Base-by-base conservation (phyloP, 2,113 vertebrate genomes). In the Labeo rohita region DNA sequence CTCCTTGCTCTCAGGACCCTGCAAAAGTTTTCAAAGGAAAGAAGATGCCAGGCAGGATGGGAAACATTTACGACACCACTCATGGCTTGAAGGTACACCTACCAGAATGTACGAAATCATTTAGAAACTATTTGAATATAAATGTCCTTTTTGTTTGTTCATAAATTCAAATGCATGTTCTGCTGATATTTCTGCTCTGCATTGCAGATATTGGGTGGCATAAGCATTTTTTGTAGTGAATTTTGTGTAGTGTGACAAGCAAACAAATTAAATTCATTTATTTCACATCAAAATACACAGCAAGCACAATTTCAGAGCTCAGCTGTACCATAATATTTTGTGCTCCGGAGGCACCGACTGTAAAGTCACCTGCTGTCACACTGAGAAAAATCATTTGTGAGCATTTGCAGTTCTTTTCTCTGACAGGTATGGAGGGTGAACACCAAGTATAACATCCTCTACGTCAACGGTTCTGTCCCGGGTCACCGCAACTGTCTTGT, bases 41-140 rank as follows among this genome's bases (percentile, higher is more conserved):
- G 89, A 99, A 98, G 90, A 97, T 99, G 98, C 98, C 98, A 1
- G 98, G 98, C 49, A 90, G 43, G 86, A 96, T 98, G 97, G 98
- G 98, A 12, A 98, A 99, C 86, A 2, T 84, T 70, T 96, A 93
- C 18, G 88, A 95, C 87, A 99, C 98, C 5, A 81, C 89, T 8
- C 88, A 84, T 18, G 98, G 97, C 47, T 92, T 99, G 68, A 99
- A 98, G 95, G 98, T 98, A 75, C 47, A 36, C 21, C 6, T 16
- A 28, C 4, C 7, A 39, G 21, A 45, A 54, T 75, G 13, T 34
- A 84, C 34, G 61, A 28, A 47, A 61, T 61, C 18, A 13, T 79
- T 59, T 12, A 8, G 2, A 56, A 18, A 18, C 2, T 8, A 18
- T 56, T 21, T 59, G 16, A 18, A 56, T 56, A 7, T 59, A 59